Evolutionary conservation across 1,140 invertebrate species (phyloP).

Genomic region (Chironomus striatipennis): DNA sequence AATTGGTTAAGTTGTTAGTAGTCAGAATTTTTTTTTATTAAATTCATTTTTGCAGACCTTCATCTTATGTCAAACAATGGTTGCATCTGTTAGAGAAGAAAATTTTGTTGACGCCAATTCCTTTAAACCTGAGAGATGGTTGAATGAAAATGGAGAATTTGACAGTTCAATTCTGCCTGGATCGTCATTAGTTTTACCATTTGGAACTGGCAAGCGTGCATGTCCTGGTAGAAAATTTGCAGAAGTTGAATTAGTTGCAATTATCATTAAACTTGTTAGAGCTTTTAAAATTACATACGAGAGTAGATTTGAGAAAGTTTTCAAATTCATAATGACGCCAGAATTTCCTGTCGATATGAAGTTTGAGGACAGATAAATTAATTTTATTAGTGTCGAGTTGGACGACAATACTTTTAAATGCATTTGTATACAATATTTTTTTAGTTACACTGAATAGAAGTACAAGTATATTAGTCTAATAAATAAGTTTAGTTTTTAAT

Average conservation of each 20-base stretch:
- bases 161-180: constrained; percentile 41
- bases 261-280: constrained; percentile 57
- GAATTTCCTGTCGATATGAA: constrained; percentile 58
- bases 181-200: constrained; percentile 66
- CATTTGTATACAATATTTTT: no score
- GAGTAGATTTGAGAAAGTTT: constrained; percentile 47
- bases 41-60: constrained; percentile 55
- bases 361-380: constrained; percentile 46
- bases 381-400: no score
- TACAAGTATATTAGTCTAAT: no score
- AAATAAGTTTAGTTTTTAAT: no score
- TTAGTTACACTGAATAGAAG: no score
- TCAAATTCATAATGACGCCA: constrained; percentile 70
- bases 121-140: constrained; percentile 76
- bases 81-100: constrained; percentile 67
- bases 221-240: constrained; percentile 79
- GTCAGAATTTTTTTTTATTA: no score
- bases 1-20: constrained; percentile 13
- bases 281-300: constrained; percentile 22
- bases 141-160: constrained; percentile 43
- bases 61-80: constrained; percentile 74
- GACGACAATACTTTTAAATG: no score
- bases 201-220: constrained; percentile 73
- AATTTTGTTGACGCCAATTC: constrained; percentile 67
- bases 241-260: constrained; percentile 63